Evolutionary conservation across 2,797 vertebrate species (phyloP).

Genomic region (Pipistrellus kuhlii): DNA sequence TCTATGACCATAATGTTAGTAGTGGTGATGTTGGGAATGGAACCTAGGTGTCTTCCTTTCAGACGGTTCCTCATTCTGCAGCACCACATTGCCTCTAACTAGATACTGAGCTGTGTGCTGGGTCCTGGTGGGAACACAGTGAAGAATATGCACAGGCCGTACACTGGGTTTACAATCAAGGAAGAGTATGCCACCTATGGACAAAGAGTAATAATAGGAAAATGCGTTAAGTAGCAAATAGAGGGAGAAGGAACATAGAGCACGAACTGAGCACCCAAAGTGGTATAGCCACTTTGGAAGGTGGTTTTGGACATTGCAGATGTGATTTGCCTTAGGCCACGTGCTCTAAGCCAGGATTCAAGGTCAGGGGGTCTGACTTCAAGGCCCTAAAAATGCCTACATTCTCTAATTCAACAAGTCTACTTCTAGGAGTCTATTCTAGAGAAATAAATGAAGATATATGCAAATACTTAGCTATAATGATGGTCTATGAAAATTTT

Average conservation of each 20-base stretch:
- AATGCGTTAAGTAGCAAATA: not conserved
- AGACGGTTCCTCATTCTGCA: not conserved
- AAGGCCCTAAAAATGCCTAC: not conserved
- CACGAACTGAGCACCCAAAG: not conserved
- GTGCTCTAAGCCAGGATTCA: not conserved
- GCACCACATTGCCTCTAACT: not conserved
- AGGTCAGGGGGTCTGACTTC: not conserved
- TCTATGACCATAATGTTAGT: not conserved
- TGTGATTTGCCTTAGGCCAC: not conserved
- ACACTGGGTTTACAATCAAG: not conserved
- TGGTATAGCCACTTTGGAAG: not conserved
- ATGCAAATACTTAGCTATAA: constrained; percentile 1
- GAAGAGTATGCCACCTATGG: not conserved
- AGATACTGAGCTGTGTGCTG: not conserved
- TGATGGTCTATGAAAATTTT: not conserved
- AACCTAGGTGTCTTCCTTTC: not conserved
- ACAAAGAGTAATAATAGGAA: not conserved
- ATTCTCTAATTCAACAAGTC: not conserved
- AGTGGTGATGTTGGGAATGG: not conserved
- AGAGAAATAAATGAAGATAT: not conserved
- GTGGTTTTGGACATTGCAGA: not conserved
- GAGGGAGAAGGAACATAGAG: not conserved
- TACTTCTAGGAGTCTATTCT: not conserved
- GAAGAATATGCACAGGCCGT: not conserved
- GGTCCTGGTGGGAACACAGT: not conserved